Evolutionary conservation across 1,140 invertebrate genomes (phyloP), one percentile per base, ranked within the genome.

Genomic region (Drosophila bifasciata): DNA sequence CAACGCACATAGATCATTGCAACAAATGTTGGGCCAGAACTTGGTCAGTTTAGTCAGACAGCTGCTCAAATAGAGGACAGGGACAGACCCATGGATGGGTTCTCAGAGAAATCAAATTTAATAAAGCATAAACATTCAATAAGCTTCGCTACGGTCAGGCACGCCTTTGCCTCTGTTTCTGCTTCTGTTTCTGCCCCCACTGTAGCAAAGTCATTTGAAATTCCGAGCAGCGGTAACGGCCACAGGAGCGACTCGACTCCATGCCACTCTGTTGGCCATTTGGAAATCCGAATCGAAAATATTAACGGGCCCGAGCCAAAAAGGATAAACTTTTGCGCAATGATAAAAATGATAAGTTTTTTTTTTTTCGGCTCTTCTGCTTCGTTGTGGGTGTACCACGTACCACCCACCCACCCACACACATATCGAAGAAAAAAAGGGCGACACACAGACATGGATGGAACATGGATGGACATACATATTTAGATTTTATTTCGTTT

Each of bases 121-220:
- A 88, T 88, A 88, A 88, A 88, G 83, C 83, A 88, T 88, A 88
- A 88, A 89, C 83, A 88, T 88, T 88, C 83, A 88, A 88, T 88
- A 88, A 89, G 83, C 75, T 68, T 79, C 62, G 75, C 56, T 64
- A 39, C 40, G 69, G 58, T 64, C 79, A 70, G 67, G 59, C 50
- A 36, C 32, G 16, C 17, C 50, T 40, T 11, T 7, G 1, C 23
- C 16, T 6, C 3, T 7, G 16, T 17, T 41, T 13, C n/a, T 11
- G 2, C 13, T 13, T 6, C 6, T 8, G 25, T n/a, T n/a, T n/a
- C n/a, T n/a, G n/a, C n/a, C n/a, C n/a, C n/a, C 40, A 28, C 13
- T 39, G 48, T 11, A 28, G 28, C 58, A 68, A 88, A 86, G 77
- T 86, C 79, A 88, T 88, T 88, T 88, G 75, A 89, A 88, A 88